Base-by-base conservation (phyloP, 2,797 vertebrate genomes). In the Sparidentex hasta region DNA sequence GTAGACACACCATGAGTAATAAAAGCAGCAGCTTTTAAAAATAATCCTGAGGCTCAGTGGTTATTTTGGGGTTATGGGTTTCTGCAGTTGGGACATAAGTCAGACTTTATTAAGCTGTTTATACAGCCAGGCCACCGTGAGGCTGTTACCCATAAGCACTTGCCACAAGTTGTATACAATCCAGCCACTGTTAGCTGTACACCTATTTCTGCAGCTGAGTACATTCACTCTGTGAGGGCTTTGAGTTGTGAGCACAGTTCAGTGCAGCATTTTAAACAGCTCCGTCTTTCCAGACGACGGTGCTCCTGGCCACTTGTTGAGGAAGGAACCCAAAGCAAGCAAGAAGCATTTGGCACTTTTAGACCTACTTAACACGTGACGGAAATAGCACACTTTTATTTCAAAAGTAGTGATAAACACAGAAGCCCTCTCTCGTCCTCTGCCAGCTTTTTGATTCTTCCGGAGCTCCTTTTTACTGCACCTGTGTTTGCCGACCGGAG, bases 91-190 rank as follows among this genome's bases (percentile, higher is more conserved):
- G 71, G 56, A 81, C 74, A 87, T 68, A 87, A 87, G 67, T 81
- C 68, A 56, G 66, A 55, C 71, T 85, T 83, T 70, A 84, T 90
- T 46, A 63, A 82, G 74, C 44, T 81, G 76, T 86, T 87, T 87
- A 83, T 56, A 51, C 57, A 82, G 80, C 52, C 58, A 56, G 80
- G 74, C 81, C 81, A 86, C 75, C 43, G 8, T 84, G 65, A 77
- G 71, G 55, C 69, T 63, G 84, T 82, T 86, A 68, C 82, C 76
- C 74, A 74, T 65, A 54, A 89, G 77, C 33, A 44, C 83, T 71
- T 73, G 77, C 84, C 79, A 68, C 74, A 64, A 54, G 65, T 16
- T n/a, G 65, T 62, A 62, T 78, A 91, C 86, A 89, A 84, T 76
- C 52, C 70, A 55, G 68, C 82, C 76, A 67, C 81, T 84, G 79